A percentile compares a stretch with the other conserved stretches of the same genome.
phyloP scores from a whole-genome alignment of 2,888 invertebrate genomes.

The Carpatolechia fugitivella region DNA sequence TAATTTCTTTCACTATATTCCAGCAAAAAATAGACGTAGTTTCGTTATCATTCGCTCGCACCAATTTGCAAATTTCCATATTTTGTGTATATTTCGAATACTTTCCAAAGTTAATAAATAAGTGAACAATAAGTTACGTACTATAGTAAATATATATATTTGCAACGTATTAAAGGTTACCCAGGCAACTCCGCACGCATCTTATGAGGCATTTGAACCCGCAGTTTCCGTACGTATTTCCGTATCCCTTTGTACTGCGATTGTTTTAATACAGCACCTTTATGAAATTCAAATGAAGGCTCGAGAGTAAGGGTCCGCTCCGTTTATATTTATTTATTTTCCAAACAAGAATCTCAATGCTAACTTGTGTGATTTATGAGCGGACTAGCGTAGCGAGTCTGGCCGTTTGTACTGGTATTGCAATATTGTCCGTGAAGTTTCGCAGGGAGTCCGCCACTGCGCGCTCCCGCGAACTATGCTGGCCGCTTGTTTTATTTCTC shows the following conservation, averaged over 20 bases:
- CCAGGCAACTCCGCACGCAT: neutral
- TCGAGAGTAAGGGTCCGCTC: conserved; percentile 32
- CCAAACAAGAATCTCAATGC: conserved; percentile 55
- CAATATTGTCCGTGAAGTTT: conserved; percentile 54
- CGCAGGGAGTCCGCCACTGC: conserved; percentile 32
- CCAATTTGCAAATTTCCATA: too few species aligned
- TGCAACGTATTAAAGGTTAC: too few species aligned
- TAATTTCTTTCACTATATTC: too few species aligned
- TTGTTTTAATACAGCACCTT: conserved; percentile 58
- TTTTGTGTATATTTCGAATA: too few species aligned
- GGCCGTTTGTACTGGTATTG: conserved; percentile 53
- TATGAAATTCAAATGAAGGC: conserved; percentile 62
- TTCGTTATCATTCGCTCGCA: too few species aligned
- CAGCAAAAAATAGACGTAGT: too few species aligned
- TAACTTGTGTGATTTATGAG: conserved; percentile 62
- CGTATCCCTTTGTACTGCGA: conserved; percentile 36
- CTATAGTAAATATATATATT: too few species aligned
- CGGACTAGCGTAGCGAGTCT: conserved; percentile 38
- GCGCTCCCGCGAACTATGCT: conserved; percentile 37
- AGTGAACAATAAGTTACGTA: too few species aligned
- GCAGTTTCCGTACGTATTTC: conserved; percentile 25
- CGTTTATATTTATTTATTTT: conserved; percentile 56
- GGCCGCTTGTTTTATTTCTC: conserved; percentile 53
- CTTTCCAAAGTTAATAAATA: too few species aligned
- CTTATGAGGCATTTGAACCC: conserved; percentile 8